Base-by-base conservation (phyloP, 2,888 invertebrate species). In the Loripinus fragilis region DNA sequence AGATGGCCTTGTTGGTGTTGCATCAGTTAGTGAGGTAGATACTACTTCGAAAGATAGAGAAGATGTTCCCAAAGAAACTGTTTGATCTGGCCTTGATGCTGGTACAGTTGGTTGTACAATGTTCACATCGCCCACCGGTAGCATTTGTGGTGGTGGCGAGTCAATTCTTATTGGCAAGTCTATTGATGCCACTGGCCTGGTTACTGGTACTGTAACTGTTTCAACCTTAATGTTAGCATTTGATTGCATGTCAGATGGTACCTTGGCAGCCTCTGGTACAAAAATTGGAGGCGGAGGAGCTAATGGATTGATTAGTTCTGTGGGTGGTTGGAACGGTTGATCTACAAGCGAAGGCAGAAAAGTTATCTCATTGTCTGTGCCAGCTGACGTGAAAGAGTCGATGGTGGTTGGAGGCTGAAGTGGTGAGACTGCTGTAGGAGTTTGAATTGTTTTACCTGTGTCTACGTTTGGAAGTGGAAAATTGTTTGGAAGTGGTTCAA, bases 81-180 rank as follows among this genome's bases (percentile, higher is more conserved):
- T 8, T 52, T 10, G 5, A 23, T 5, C 23, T 3, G n/a, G 25
- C 17, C 3, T 2, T 5, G 25, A 10, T n/a, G 52, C 3, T 23
- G 52, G 28, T 8, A 33, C 12, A 12, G 60, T 33, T 60, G 8
- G 25, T 17, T 28, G 3, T 28, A 60, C 60, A 2, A 60, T 28
- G 12, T 28, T 20, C 2, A 60, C 60, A 33, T 60, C 60, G 7
- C 60, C 60, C 3, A 8, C n/a, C 10, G 60, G 60, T 17, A 60
- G 17, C 33, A 28, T 20, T 17, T 60, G 25, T 30, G 33, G 17
- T 33, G 33, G 25, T 17, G 60, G 60, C 2, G 60, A 60, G 17
- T 60, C 60, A 33, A 60, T 60, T 60, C 60, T 60, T 30, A 60
- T 60, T 20, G 60, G 60, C 28, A 60, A 60, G 20, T 60, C 60